Percentiles rank a stretch among this genome's conserved stretches.
phyloP scores from a whole-genome alignment of 2,888 invertebrate species.

The Sarcophaga carnaria region DNA sequence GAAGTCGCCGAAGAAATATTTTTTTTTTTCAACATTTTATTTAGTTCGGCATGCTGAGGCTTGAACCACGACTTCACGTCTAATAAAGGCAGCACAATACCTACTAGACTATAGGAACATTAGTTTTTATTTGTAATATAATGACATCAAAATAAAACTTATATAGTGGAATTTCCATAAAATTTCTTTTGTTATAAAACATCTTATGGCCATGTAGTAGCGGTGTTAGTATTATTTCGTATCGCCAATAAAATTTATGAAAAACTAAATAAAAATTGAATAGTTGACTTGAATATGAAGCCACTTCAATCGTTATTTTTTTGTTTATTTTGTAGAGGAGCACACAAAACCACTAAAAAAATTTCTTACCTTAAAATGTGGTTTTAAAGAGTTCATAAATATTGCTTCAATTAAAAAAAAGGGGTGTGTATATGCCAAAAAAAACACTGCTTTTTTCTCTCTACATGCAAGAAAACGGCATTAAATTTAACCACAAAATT shows the following conservation, averaged over 20 bases:
- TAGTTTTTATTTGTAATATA: no score
- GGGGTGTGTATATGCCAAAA: no score
- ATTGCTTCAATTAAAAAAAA: no score
- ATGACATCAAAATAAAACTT: no score
- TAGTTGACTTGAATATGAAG: background rate
- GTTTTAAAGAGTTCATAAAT: background rate
- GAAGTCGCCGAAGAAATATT: no score
- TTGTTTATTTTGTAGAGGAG: background rate
- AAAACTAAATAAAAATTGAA: background rate
- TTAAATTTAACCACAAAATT: background rate
- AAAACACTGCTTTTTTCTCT: background rate
- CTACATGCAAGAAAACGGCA: background rate
- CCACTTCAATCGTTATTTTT: background rate
- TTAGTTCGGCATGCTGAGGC: no score
- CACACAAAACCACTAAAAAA: background rate
- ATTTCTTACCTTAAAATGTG: background rate
- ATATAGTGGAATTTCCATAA: background rate
- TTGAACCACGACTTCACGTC: background rate
- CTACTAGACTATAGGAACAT: background rate
- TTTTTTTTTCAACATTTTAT: no score
- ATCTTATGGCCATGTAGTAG: no score
- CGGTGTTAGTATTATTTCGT: background rate
- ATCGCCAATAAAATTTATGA: slow-evolving; percentile 13
- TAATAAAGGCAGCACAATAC: background rate
- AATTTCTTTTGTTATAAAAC: background rate